These are phyloP conservation scores for Indicator maculatus DNA, from an alignment of 2,113 vertebrate species.

Conservation along the genomic window DNA sequence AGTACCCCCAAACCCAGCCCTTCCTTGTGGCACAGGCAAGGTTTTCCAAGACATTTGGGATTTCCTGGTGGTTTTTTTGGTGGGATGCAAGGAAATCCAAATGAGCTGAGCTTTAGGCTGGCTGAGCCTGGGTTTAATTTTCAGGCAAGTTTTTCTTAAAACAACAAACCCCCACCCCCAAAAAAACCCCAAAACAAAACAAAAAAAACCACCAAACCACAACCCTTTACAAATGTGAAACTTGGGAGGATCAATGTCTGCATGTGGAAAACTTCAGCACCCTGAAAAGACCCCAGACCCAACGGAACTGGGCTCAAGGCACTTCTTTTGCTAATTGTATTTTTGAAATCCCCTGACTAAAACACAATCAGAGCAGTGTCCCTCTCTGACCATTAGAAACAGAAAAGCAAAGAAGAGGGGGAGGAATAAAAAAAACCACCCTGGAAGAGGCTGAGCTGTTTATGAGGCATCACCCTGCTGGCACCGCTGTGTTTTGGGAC, in stretches of 20 bases:
- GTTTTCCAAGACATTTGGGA: neutral
- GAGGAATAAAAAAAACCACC: fast-evolving
- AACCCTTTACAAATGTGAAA: neutral
- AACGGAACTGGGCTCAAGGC: neutral
- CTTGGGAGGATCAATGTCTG: neutral
- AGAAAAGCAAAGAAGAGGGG: neutral
- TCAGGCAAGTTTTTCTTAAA: neutral
- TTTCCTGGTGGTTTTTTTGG: neutral
- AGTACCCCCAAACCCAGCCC: neutral
- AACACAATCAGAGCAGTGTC: neutral
- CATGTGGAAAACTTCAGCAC: neutral
- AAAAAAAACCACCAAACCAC: neutral
- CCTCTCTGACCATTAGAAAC: neutral
- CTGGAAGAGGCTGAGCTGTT: neutral
- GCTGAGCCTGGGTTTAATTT: neutral
- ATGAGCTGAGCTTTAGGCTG: neutral
- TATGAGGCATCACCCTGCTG: neutral
- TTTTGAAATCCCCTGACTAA: conserved; percentile 3
- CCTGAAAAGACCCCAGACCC: neutral
- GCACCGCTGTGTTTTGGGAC: neutral
- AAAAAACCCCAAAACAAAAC: neutral
- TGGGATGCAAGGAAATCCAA: neutral
- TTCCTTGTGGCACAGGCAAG: fast-evolving
- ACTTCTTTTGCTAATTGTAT: neutral
- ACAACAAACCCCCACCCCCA: too few species aligned